Evolutionary conservation across 1,140 invertebrate species (phyloP).

Genomic region (Thalassaphorura encarpata): DNA sequence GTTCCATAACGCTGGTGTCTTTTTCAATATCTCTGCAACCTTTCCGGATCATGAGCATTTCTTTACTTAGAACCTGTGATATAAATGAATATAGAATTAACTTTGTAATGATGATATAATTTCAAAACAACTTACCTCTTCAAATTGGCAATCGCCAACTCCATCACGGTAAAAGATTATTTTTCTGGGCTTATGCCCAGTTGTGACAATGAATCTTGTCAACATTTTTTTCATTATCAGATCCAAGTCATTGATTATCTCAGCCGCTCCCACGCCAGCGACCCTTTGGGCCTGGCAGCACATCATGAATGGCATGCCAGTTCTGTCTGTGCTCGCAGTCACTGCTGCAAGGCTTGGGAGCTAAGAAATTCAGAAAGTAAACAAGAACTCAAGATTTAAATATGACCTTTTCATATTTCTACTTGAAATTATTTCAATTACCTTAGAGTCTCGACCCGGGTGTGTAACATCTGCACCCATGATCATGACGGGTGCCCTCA

Average conservation of each 20-base stretch:
- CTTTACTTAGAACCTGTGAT: slow-evolving; percentile 44
- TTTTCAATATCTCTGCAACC: slow-evolving; percentile 44
- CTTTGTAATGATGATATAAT: neutral
- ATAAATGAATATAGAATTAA: too few relatives aligned
- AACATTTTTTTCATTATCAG: slow-evolving; percentile 32
- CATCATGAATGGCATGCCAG: slow-evolving; percentile 23
- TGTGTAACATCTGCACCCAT: neutral
- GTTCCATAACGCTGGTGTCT: neutral
- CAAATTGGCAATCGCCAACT: slow-evolving; percentile 42
- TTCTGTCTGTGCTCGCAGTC: slow-evolving; percentile 9
- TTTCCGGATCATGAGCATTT: slow-evolving; percentile 53
- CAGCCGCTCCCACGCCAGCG: slow-evolving; percentile 18
- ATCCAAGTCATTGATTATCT: slow-evolving; percentile 34
- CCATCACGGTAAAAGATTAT: slow-evolving; percentile 42
- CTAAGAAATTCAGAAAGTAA: too few relatives aligned
- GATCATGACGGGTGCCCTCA: neutral
- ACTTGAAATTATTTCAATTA: neutral
- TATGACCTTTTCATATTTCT: neutral
- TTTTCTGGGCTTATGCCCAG: slow-evolving; percentile 33
- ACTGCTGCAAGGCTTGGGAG: slow-evolving; percentile 12
- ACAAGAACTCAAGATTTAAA: neutral
- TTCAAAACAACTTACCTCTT: slow-evolving; percentile 33
- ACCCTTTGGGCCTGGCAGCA: slow-evolving; percentile 18
- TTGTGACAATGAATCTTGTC: slow-evolving; percentile 23
- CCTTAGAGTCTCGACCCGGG: neutral